Percentiles rank a stretch among this genome's conserved stretches.
Conservation (phyloP, 2,888 invertebrate species). For the Agriotes lineatus region DNA sequence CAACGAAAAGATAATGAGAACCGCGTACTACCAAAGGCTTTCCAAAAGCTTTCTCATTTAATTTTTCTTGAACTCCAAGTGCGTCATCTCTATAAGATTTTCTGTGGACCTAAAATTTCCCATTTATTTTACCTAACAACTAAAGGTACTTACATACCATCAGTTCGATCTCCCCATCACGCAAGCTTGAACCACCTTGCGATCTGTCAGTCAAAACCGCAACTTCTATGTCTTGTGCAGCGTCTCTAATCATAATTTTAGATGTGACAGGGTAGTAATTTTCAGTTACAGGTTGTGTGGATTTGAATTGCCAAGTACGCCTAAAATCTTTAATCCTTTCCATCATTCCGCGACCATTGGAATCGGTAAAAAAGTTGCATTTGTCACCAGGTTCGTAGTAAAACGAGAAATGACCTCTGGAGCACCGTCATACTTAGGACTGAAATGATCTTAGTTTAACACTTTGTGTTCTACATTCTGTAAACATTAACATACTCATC, state of each 20-base stretch:
- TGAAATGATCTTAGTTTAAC: no score
- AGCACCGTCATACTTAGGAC: no score
- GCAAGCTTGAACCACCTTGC: slow-evolving; percentile 84
- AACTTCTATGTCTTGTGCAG: slow-evolving; percentile 63
- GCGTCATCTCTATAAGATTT: slow-evolving; percentile 85
- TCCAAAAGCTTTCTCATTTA: slow-evolving; percentile 81
- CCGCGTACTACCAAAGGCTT: slow-evolving; percentile 77
- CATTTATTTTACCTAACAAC: no score
- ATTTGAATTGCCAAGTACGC: slow-evolving; percentile 78
- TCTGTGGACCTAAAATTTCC: slow-evolving; percentile 77
- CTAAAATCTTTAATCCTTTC: slow-evolving; percentile 79
- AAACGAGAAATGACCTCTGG: slow-evolving; percentile 85
- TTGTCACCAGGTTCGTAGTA: slow-evolving; percentile 71
- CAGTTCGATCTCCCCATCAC: slow-evolving; percentile 81
- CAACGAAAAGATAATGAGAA: slow-evolving; percentile 69
- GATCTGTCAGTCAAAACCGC: slow-evolving; percentile 81
- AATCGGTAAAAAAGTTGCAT: slow-evolving; percentile 85
- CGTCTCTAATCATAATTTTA: slow-evolving; percentile 78
- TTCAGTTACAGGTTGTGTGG: slow-evolving; percentile 80
- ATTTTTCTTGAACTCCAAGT: slow-evolving; percentile 88
- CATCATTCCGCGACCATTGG: slow-evolving; percentile 89
- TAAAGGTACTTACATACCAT: slow-evolving; percentile 70
- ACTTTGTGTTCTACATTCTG: no score
- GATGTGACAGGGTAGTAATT: slow-evolving; percentile 96
- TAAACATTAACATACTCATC: no score